Evolutionary conservation across 2,888 invertebrate genomes (phyloP).

Genomic region (Lepidocyrtoides sp.): DNA sequence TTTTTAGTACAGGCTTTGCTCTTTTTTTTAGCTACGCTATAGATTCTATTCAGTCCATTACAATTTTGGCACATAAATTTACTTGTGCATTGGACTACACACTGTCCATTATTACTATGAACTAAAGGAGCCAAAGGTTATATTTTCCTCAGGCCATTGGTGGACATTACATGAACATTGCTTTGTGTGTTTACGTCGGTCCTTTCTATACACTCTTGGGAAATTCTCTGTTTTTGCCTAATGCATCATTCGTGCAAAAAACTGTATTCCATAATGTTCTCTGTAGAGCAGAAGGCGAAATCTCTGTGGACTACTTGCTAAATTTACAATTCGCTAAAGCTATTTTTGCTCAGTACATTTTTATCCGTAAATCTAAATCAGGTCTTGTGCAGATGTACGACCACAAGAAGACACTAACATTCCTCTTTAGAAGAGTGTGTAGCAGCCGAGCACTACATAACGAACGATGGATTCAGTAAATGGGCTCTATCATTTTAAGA

Average conservation of each 20-base stretch:
- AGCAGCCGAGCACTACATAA: constrained; percentile 32
- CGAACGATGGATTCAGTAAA: constrained; percentile 53
- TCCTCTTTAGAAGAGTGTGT: constrained; percentile 41
- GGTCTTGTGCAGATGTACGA: constrained; percentile 74
- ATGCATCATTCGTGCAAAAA: constrained; percentile 39
- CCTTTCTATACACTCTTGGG: constrained; percentile 28
- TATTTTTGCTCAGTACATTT: constrained; percentile 31
- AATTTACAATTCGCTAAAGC: constrained; percentile 67
- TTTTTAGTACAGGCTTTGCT: constrained; percentile 31
- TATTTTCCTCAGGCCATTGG: constrained; percentile 19
- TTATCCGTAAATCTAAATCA: constrained; percentile 74
- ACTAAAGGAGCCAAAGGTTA: constrained; percentile 38
- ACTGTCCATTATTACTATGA: constrained; percentile 42
- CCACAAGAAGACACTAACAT: constrained; percentile 64
- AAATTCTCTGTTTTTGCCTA: constrained; percentile 29
- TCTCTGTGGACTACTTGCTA: constrained; percentile 75
- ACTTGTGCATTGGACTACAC: not conserved
- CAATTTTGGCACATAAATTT: constrained; percentile 26
- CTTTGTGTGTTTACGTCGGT: constrained; percentile 21
- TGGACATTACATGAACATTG: constrained; percentile 41
- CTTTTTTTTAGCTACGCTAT: constrained; percentile 27
- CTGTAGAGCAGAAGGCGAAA: constrained; percentile 19
- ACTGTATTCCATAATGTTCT: not conserved
- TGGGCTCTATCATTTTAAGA: constrained; percentile 58
- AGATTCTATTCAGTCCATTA: not conserved